Evolutionary conservation across 2,113 vertebrate genomes (phyloP), one percentile per base, ranked within the genome.

Genomic region (Nothocercus nigrocapillus): DNA sequence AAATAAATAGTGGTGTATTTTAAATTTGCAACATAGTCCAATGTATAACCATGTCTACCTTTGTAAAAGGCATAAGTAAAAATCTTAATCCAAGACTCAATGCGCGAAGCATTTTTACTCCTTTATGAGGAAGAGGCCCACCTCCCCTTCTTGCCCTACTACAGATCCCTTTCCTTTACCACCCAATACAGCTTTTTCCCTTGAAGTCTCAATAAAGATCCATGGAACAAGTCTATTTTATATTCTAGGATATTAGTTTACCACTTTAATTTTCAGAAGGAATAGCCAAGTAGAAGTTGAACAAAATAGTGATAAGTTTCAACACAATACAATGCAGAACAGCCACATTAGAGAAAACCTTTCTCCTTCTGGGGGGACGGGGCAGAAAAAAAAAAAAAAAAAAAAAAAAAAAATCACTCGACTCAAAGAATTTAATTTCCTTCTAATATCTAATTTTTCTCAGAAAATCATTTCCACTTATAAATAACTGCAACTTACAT

Each of bases 301-400:
- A 64, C 28, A 49, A 92, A 63, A 17, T 25, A 0, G 0, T 78
- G 4, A 3, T 64, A 81, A 34, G 20, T 5, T 21, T 11, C 8
- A 25, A 2, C 38, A 4, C 5, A 75, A 54, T 27, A 27, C 63
- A 59, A 54, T 0, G 0, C 6, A 32, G 2, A 74, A 11, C 1
- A 32, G 4, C 44, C 36, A 5, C 6, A 44, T 27, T 73, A 27
- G 3, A 58, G 79, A 93, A 28, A 2, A 75, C 0, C 0, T 34
- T 49, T 22, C 2, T 73, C 6, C 3, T 51, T 82, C 11, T 42
- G 7, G 7, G 7, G 19, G 10, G 17, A 44, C 7, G 36, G 36
- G 36, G 36, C 36, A 36, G 36, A 44, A 44, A 53, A 62, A 64
- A 22, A 13, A 53, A 64, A 3, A 44, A 72, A n/a, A n/a, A 44